Evolutionary conservation across 2,113 vertebrate species (phyloP).

Genomic region (Platysteira castanea): DNA sequence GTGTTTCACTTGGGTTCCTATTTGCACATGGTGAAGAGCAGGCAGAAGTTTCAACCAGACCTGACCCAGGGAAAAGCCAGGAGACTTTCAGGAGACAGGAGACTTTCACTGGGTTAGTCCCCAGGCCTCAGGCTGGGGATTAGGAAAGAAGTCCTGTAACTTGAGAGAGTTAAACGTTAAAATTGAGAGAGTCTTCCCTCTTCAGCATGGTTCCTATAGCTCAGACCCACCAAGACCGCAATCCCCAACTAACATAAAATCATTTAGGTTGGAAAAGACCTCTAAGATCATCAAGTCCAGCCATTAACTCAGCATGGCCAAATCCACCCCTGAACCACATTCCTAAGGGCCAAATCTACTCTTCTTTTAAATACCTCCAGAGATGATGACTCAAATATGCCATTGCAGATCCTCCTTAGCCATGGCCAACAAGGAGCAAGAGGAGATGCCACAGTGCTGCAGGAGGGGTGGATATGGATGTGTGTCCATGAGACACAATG

Average conservation of each 20-base stretch:
- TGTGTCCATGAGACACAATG: fast-evolving
- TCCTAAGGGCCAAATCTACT: neutral
- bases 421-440: neutral
- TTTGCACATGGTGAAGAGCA: neutral
- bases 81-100: neutral
- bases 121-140: neutral
- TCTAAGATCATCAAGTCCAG: neutral
- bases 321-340: neutral
- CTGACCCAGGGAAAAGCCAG: neutral
- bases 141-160: neutral
- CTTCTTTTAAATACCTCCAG: neutral
- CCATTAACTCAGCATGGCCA: neutral
- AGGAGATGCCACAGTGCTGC: neutral
- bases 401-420: neutral
- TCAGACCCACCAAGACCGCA: neutral
- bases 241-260: neutral
- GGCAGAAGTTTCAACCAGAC: neutral
- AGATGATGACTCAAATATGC: neutral
- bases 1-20: neutral
- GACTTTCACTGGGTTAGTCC: neutral
- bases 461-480: neutral
- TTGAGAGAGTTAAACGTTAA: neutral
- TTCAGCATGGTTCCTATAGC: neutral
- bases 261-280: neutral
- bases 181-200: no score